These are phyloP conservation scores for Heliconius sara DNA, from an alignment of 2,888 invertebrate species.

Conservation along the genomic window DNA sequence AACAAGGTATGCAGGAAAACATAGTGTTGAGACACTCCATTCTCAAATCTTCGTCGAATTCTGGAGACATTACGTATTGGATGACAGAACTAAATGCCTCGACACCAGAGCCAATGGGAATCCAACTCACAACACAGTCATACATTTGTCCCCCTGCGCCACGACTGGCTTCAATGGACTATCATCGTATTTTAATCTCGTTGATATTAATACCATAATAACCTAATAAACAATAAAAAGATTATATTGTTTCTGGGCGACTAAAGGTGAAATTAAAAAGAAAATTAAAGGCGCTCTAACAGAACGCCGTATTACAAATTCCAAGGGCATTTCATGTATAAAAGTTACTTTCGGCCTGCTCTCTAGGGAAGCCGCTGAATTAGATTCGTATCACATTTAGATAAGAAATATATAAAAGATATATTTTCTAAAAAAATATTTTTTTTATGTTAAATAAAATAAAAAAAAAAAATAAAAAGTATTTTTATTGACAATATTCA, in stretches of 20 bases:
- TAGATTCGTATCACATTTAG: constrained; percentile 28
- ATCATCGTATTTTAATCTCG: neutral
- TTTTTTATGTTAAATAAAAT: constrained; percentile 1
- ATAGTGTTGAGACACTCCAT: too few species aligned
- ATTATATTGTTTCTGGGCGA: neutral
- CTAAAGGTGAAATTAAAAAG: constrained; percentile 6
- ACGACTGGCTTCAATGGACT: neutral
- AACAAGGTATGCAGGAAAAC: too few species aligned
- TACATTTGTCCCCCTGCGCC: too few species aligned
- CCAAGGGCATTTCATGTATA: constrained; percentile 28
- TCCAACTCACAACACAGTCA: too few species aligned
- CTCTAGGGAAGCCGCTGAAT: constrained; percentile 23
- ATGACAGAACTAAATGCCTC: too few species aligned
- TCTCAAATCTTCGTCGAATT: too few species aligned
- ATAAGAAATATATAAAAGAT: constrained; percentile 22
- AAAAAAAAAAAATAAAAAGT: too few species aligned
- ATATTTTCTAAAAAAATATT: constrained; percentile 7
- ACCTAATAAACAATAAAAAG: neutral
- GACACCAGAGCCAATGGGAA: too few species aligned
- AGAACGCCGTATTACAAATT: constrained; percentile 22
- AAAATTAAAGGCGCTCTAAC: constrained; percentile 24
- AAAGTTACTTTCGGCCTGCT: constrained; percentile 23
- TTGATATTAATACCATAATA: neutral
- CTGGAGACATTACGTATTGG: too few species aligned
- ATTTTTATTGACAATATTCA: too few species aligned